These are phyloP conservation scores for Chironomus tepperi DNA, from an alignment of 1,140 invertebrate genomes.

Conservation along the genomic window DNA sequence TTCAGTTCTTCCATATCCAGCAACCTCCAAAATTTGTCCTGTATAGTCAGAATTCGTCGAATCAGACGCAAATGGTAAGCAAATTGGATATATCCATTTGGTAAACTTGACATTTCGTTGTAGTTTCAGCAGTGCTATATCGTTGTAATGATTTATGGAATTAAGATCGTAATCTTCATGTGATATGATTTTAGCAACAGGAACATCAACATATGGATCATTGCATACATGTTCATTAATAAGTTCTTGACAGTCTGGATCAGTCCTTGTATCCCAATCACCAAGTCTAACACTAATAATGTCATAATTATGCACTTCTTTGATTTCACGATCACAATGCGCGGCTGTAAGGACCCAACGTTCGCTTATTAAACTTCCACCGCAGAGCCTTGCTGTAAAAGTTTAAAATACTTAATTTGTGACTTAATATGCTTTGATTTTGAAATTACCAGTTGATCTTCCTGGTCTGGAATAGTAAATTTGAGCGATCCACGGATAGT, in stretches of 20 bases:
- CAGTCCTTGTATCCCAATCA: conserved; percentile 49
- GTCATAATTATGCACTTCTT: background rate
- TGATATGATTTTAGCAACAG: conserved; percentile 47
- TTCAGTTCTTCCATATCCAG: conserved; percentile 59
- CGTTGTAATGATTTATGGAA: conserved; percentile 47
- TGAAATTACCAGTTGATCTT: background rate
- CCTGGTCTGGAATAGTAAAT: background rate
- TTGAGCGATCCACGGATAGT: background rate
- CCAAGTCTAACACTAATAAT: conserved; percentile 47
- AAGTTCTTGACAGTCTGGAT: conserved; percentile 46
- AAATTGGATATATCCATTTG: conserved; percentile 58
- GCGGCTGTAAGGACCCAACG: conserved; percentile 57
- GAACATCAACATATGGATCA: conserved; percentile 44
- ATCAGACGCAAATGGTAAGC: conserved; percentile 48
- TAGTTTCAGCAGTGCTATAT: conserved; percentile 59
- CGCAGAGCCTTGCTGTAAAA: conserved; percentile 45
- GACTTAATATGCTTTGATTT: background rate
- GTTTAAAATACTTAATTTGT: background rate
- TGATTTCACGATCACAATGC: conserved; percentile 58
- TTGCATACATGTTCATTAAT: conserved; percentile 37
- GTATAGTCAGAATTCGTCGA: conserved; percentile 34
- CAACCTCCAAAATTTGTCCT: conserved; percentile 43
- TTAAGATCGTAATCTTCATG: conserved; percentile 53
- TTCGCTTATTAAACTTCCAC: conserved; percentile 56
- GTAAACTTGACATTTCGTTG: conserved; percentile 44